phyloP scores from a whole-genome alignment of 2,797 vertebrate genomes.

The Bradypodion pumilum region DNA sequence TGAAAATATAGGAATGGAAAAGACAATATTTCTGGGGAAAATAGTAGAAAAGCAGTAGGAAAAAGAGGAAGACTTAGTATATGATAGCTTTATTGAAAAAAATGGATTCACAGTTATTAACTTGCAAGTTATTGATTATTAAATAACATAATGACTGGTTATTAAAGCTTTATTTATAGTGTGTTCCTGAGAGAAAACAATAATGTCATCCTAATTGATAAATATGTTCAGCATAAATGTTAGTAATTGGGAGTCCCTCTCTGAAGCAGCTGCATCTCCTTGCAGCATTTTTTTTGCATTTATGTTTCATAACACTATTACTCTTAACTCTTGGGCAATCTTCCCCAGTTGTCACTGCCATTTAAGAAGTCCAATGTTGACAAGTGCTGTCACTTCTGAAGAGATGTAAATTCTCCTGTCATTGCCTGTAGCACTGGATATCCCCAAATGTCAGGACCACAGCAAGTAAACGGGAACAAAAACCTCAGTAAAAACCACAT shows the following conservation, averaged over 20 bases:
- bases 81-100: too few species aligned
- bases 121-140: too few species aligned
- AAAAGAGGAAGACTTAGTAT: too few species aligned
- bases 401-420: slow-evolving; percentile 18
- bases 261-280: background rate
- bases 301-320: slow-evolving; percentile 35
- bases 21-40: too few species aligned
- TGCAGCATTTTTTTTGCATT: slow-evolving; percentile 19
- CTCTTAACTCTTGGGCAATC: slow-evolving; percentile 38
- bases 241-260: slow-evolving; percentile 18
- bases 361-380: slow-evolving; percentile 13
- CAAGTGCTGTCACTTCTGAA: slow-evolving; percentile 23
- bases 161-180: background rate
- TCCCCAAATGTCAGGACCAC: background rate
- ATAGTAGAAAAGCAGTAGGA: too few species aligned
- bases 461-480: slow-evolving; percentile 5
- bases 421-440: slow-evolving; percentile 30
- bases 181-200: slow-evolving; percentile 6
- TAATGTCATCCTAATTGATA: background rate
- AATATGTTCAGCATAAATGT: slow-evolving; percentile 7
- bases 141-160: background rate
- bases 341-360: slow-evolving; percentile 49
- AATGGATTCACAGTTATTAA: too few species aligned
- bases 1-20: too few species aligned
- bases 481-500: background rate